Evolutionary conservation across 2,113 vertebrate genomes (phyloP).

Genomic region (Sterrhoptilus dennistouni): DNA sequence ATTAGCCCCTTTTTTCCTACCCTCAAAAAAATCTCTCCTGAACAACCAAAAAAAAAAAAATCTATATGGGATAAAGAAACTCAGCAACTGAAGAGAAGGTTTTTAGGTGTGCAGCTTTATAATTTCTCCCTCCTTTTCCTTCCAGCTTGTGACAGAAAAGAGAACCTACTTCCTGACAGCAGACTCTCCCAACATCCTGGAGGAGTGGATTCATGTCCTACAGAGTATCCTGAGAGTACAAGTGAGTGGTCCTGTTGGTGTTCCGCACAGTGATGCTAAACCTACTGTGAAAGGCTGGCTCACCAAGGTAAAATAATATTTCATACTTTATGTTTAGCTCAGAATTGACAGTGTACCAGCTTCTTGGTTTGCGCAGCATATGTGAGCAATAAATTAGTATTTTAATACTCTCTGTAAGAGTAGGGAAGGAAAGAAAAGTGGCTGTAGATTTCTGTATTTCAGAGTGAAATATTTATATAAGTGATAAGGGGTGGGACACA

Average conservation of each 20-base stretch:
- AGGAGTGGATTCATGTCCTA: constrained; percentile 89
- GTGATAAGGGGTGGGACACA: not conserved
- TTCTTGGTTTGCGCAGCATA: not conserved
- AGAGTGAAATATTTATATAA: not conserved
- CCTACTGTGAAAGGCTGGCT: constrained; percentile 86
- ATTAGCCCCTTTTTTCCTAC: not conserved
- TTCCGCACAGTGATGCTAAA: constrained; percentile 75
- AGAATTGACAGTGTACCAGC: not conserved
- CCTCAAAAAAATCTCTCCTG: not conserved
- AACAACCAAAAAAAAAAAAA: not conserved
- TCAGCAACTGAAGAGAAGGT: not conserved
- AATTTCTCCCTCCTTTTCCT: not conserved
- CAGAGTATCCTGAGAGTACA: constrained; percentile 88
- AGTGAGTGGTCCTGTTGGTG: constrained; percentile 70
- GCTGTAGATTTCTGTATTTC: not conserved
- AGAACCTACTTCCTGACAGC: constrained; percentile 88
- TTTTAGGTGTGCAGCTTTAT: not conserved
- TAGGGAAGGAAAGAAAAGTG: not conserved
- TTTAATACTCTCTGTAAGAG: not conserved
- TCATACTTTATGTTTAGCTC: not conserved
- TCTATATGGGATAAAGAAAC: not conserved
- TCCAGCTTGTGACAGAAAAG: constrained; percentile 86
- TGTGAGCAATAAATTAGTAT: not conserved
- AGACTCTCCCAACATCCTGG: constrained; percentile 89
- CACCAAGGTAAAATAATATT: constrained; percentile 79